Percentiles rank a stretch among this genome's conserved stretches.
phyloP scores from a whole-genome alignment of 2,113 vertebrate genomes.

The Petaurus breviceps region DNA sequence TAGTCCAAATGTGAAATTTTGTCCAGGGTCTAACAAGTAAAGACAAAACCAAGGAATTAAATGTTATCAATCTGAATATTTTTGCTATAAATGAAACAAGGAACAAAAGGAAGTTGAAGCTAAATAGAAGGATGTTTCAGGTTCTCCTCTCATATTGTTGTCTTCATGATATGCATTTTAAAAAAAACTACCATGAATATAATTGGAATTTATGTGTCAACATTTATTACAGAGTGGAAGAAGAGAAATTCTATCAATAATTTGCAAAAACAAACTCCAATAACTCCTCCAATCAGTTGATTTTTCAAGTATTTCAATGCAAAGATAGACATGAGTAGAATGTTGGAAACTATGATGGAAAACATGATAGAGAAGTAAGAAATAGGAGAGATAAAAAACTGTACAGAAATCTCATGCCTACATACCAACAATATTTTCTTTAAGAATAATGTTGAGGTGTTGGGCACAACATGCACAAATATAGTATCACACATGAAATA shows the following conservation, averaged over 20 bases:
- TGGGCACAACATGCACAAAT: neutral
- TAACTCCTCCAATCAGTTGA: neutral
- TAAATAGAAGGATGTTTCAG: neutral
- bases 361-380: neutral
- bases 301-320: neutral
- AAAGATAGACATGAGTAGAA: neutral
- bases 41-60: neutral
- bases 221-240: neutral
- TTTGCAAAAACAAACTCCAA: neutral
- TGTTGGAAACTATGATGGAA: neutral
- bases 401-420: neutral
- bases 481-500: neutral
- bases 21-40: neutral
- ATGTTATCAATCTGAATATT: neutral
- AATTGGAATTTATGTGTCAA: neutral
- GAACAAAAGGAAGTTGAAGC: neutral
- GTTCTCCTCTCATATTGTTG: neutral
- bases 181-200: neutral
- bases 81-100: neutral
- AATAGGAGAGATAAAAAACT: neutral
- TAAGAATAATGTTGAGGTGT: neutral
- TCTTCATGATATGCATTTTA: neutral
- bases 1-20: neutral
- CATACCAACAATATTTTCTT: neutral
- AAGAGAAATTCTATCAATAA: neutral